Evolutionary conservation across 2,888 invertebrate species (phyloP).

Genomic region (Protophormia terraenovae): DNA sequence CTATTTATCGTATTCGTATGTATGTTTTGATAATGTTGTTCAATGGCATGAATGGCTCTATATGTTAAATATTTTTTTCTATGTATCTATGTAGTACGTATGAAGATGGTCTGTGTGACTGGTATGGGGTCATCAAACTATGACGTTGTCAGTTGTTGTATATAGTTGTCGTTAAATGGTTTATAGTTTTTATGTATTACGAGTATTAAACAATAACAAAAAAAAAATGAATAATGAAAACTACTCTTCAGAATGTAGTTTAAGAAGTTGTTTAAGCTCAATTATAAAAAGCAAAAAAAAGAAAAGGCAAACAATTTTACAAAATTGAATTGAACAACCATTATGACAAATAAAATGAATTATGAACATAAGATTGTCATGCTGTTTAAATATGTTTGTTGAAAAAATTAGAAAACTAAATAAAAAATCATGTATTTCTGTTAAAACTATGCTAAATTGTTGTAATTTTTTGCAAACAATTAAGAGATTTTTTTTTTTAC

Average conservation of each 20-base stretch:
- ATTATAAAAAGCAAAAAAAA: slow-evolving; percentile 33
- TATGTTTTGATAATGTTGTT: slow-evolving; percentile 20
- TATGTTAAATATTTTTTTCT: slow-evolving; percentile 24
- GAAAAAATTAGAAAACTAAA: background rate
- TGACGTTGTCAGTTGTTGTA: slow-evolving; percentile 37
- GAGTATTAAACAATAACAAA: slow-evolving; percentile 34
- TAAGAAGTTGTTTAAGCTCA: slow-evolving; percentile 55
- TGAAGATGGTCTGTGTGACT: slow-evolving; percentile 37
- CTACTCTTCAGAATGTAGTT: slow-evolving; percentile 46
- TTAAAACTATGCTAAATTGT: background rate
- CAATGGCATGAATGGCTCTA: slow-evolving; percentile 37
- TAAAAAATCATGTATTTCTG: background rate
- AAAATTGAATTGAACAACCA: slow-evolving; percentile 44
- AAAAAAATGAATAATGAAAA: slow-evolving; percentile 36
- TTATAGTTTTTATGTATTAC: slow-evolving; percentile 30
- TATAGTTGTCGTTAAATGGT: slow-evolving; percentile 28
- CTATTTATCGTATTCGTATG: background rate
- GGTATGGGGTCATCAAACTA: slow-evolving; percentile 63
- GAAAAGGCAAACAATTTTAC: background rate
- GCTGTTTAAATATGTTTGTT: background rate
- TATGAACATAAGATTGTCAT: background rate
- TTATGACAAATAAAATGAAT: slow-evolving; percentile 33
- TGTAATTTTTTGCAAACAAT: background rate
- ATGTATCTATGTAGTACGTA: slow-evolving; percentile 4
- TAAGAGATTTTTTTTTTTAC: background rate